These are phyloP conservation scores for Brevimyrus niger DNA, from an alignment of 2,113 vertebrate species.

Conservation along the genomic window DNA sequence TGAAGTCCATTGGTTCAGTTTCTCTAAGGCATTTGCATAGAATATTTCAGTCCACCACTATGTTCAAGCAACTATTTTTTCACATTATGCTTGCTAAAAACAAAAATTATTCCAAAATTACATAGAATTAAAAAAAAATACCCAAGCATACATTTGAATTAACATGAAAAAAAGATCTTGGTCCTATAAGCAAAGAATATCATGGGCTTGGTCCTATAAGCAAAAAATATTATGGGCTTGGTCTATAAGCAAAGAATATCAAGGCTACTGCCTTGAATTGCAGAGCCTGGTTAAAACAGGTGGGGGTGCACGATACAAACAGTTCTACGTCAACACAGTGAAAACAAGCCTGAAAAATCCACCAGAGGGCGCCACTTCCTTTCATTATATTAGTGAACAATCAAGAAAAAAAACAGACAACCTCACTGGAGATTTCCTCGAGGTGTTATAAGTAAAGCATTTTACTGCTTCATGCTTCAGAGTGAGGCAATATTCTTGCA, in stretches of 20 bases:
- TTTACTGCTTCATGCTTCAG: neutral
- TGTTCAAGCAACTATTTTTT: neutral
- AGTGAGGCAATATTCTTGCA: neutral
- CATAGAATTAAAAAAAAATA: neutral
- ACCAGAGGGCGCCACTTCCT: neutral
- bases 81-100: neutral
- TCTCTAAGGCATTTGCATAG: constrained; percentile 13
- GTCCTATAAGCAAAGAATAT: neutral
- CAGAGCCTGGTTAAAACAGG: neutral
- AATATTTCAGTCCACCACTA: neutral
- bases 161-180: neutral
- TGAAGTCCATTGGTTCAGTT: neutral
- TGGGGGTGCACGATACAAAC: neutral
- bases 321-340: neutral
- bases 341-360: neutral
- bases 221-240: neutral
- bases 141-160: neutral
- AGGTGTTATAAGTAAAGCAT: neutral
- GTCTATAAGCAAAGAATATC: neutral
- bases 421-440: neutral
- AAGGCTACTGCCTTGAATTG: neutral
- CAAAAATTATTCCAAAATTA: neutral
- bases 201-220: neutral
- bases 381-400: neutral
- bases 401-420: neutral